These are phyloP conservation scores for Microcaecilia unicolor DNA, from an alignment of 2,797 vertebrate species.

Conservation along the genomic window DNA sequence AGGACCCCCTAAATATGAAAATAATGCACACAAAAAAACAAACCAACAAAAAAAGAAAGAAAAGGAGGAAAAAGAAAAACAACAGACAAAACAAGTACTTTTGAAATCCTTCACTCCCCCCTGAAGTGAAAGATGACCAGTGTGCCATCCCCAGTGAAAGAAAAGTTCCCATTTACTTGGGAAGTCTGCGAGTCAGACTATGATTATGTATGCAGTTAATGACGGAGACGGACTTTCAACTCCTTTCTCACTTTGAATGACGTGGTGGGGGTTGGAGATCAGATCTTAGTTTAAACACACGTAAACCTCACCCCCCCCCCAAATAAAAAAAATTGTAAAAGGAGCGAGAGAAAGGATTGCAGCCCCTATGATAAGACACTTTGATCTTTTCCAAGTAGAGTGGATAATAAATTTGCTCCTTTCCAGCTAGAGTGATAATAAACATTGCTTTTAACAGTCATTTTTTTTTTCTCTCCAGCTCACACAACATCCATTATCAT, in stretches of 20 bases:
- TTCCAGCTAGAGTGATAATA: conserved; percentile 38
- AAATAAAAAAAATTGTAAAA: conserved; percentile 32
- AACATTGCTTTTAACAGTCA: conserved; percentile 29
- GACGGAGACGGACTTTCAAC: conserved; percentile 26
- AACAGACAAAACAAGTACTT: no score
- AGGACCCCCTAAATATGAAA: no score
- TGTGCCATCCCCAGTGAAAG: no score
- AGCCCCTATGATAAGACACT: conserved; percentile 31
- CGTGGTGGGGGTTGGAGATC: conserved; percentile 38
- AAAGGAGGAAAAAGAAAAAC: no score
- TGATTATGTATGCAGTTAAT: conserved; percentile 43
- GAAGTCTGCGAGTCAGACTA: conserved; percentile 39
- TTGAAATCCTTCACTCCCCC: no score
- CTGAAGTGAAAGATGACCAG: no score
- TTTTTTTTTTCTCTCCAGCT: conserved; percentile 24
- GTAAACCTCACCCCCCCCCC: conserved; percentile 23
- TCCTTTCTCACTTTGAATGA: conserved; percentile 29
- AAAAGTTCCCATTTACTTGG: conserved; percentile 45
- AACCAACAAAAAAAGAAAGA: no score
- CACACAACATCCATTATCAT: conserved; percentile 56
- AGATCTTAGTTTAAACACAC: conserved; percentile 29
- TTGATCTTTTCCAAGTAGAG: conserved; percentile 45
- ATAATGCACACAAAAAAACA: no score
- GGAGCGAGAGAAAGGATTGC: no score
- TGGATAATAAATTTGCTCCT: conserved; percentile 41